Evolutionary conservation across 2,888 invertebrate genomes (phyloP).

Genomic region (Silvanus unidentatus): DNA sequence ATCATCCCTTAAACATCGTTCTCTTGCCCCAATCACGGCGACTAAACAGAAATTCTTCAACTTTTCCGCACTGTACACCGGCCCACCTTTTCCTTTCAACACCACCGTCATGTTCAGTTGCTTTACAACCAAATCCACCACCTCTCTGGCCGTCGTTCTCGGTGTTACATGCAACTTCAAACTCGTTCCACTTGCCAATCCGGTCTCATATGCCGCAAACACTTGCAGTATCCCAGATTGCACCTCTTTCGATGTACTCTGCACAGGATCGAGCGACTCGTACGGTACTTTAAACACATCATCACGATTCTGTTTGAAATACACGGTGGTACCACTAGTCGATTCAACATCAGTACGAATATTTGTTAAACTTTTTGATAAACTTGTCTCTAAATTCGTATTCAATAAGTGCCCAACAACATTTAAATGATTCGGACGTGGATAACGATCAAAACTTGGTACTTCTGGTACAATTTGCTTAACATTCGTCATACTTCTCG

Average conservation of each 20-base stretch:
- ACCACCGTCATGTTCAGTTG: slow-evolving; percentile 92
- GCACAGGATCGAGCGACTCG: slow-evolving; percentile 19
- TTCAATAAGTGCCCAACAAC: slow-evolving; percentile 29
- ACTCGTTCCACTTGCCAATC: slow-evolving; percentile 86
- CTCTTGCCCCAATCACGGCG: slow-evolving; percentile 91
- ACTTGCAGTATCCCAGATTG: slow-evolving; percentile 58
- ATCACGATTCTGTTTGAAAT: slow-evolving; percentile 18
- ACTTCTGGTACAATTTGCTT: slow-evolving; percentile 43
- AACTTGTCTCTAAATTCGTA: slow-evolving; percentile 37
- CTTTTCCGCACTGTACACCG: slow-evolving; percentile 77
- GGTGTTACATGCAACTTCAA: slow-evolving; percentile 90
- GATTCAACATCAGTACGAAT: slow-evolving; percentile 33
- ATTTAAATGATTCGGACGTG: slow-evolving; percentile 33
- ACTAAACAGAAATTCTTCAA: slow-evolving; percentile 88
- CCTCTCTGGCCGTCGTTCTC: slow-evolving; percentile 88
- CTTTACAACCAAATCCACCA: slow-evolving; percentile 91
- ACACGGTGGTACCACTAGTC: slow-evolving; percentile 12
- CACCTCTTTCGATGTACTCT: slow-evolving; percentile 34
- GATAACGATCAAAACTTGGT: slow-evolving; percentile 29
- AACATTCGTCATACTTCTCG: slow-evolving; percentile 59
- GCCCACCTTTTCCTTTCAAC: slow-evolving; percentile 78
- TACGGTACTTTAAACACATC: slow-evolving; percentile 35
- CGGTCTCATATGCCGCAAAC: slow-evolving; percentile 94
- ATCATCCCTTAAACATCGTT: slow-evolving; percentile 89
- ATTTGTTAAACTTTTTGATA: slow-evolving; percentile 45